Percentiles rank a stretch among this genome's conserved stretches.
These are phyloP conservation scores for Gavialis gangeticus DNA, from an alignment of 2,113 vertebrate genomes.

Conservation along the genomic window DNA sequence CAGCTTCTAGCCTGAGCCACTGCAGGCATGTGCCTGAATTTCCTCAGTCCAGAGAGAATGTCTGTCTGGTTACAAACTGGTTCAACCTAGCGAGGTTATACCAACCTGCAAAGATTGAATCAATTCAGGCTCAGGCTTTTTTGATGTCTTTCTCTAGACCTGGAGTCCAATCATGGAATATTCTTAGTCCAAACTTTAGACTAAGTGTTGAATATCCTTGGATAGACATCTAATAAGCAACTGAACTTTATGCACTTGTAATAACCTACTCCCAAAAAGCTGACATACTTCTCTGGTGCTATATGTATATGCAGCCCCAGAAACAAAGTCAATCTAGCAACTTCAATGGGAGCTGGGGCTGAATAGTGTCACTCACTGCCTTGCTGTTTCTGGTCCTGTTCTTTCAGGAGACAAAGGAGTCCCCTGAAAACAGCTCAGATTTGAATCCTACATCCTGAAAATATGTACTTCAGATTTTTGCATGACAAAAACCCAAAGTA, in stretches of 20 bases:
- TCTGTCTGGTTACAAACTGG: too few relatives aligned
- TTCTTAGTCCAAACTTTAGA: constrained; percentile 1
- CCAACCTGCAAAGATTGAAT: too few relatives aligned
- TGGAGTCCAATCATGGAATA: background rate
- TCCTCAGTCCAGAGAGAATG: too few relatives aligned
- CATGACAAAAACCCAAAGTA: too few relatives aligned
- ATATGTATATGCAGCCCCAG: background rate
- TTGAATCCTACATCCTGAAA: background rate
- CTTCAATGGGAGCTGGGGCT: background rate
- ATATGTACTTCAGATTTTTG: background rate
- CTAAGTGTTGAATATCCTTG: background rate
- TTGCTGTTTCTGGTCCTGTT: background rate
- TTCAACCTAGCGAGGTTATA: too few relatives aligned
- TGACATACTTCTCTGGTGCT: background rate
- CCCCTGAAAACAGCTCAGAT: background rate
- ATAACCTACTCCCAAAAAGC: background rate
- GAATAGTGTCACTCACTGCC: background rate
- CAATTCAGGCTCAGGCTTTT: too few relatives aligned
- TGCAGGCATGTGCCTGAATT: too few relatives aligned
- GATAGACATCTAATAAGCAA: background rate
- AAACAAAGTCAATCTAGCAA: accelerated
- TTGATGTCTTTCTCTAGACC: too few relatives aligned
- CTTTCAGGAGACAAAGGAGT: background rate
- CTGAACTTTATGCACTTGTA: background rate
- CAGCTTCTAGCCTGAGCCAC: too few relatives aligned